These are phyloP conservation scores for Melanocharis versteri DNA, from an alignment of 2,113 vertebrate species.

Conservation along the genomic window DNA sequence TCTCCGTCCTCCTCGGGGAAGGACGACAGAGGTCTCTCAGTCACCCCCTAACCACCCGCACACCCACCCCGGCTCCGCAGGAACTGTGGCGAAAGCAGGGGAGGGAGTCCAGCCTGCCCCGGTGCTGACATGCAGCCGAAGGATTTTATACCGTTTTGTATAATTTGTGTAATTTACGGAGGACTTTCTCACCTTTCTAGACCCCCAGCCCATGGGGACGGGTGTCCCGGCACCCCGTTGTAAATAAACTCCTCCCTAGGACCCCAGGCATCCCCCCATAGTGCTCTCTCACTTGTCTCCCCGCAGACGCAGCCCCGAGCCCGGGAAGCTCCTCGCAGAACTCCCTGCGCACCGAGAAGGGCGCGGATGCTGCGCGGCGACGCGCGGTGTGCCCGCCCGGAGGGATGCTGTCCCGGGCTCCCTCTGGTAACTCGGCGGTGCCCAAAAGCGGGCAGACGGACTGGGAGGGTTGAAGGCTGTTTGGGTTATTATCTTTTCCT, in stretches of 20 bases:
- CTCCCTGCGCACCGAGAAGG: not conserved
- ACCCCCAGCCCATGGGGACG: not conserved
- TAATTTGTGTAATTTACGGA: constrained; percentile 36
- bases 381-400: not conserved
- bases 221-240: not conserved
- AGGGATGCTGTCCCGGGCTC: not conserved
- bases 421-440: not conserved
- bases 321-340: not conserved
- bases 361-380: not conserved
- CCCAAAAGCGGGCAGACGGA: not conserved
- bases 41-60: constrained; percentile 75
- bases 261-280: not conserved
- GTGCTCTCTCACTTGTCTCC: not conserved
- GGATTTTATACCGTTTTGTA: constrained; percentile 63
- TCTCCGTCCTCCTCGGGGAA: constrained; percentile 95
- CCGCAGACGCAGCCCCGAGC: not conserved
- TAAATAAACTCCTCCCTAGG: constrained; percentile 43
- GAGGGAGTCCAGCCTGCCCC: not conserved
- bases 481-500: not conserved
- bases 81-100: constrained; percentile 1
- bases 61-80: not conserved
- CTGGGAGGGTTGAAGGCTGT: not conserved
- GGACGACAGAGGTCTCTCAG: constrained; percentile 89
- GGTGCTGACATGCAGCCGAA: not conserved
- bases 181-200: constrained; percentile 16